These are phyloP conservation scores for Protonemura montana DNA, from an alignment of 2,888 invertebrate genomes.

Conservation along the genomic window DNA sequence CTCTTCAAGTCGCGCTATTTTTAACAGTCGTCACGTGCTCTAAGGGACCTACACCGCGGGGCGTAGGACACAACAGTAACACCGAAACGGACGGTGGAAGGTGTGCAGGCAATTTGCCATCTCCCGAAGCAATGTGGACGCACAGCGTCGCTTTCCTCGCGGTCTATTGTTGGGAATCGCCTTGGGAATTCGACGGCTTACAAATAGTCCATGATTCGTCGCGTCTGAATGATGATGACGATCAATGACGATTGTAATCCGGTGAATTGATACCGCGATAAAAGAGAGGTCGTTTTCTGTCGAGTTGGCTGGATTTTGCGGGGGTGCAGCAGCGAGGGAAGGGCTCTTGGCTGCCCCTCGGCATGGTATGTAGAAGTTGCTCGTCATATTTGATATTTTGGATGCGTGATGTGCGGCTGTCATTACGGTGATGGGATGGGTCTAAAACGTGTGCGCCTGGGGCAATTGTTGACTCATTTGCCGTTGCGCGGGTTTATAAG, in stretches of 20 bases:
- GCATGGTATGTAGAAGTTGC: background rate
- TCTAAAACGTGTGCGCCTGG: background rate
- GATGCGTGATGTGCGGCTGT: background rate
- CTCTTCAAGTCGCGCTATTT: background rate
- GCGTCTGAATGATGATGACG: background rate
- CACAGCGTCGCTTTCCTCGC: background rate
- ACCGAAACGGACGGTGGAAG: background rate
- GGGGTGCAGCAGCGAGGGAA: background rate
- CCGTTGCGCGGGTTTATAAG: background rate
- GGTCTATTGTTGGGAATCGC: background rate
- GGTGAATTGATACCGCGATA: background rate
- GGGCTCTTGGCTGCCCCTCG: background rate
- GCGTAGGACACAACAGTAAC: background rate
- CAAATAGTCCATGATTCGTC: background rate
- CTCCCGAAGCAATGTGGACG: background rate
- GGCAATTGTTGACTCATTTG: background rate
- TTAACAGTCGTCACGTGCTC: background rate
- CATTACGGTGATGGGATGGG: background rate
- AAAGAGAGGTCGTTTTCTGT: background rate
- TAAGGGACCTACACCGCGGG: background rate
- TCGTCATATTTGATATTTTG: background rate
- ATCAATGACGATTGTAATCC: background rate
- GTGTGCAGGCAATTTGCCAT: background rate
- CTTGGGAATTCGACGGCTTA: background rate
- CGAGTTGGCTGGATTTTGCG: background rate